A percentile compares a stretch with the other conserved stretches of the same genome.
These are phyloP conservation scores for Holocentrus rufus DNA, from an alignment of 2,797 vertebrate species.

Conservation along the genomic window DNA sequence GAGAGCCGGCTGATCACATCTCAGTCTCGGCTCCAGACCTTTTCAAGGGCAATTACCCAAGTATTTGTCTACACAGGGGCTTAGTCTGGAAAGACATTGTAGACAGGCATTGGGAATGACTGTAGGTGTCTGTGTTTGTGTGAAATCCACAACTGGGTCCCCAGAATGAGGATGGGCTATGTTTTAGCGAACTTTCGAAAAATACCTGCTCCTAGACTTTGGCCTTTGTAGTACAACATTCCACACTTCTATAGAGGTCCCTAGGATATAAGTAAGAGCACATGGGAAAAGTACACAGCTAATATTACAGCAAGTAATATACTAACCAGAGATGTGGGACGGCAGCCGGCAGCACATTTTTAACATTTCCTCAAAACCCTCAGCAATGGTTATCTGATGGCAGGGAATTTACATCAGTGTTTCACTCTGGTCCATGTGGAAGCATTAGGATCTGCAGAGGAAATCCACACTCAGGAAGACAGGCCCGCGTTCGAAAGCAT, in stretches of 20 bases:
- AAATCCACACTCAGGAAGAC: constrained; percentile 69
- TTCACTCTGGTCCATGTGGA: constrained; percentile 66
- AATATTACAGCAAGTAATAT: constrained; percentile 65
- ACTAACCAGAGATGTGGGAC: constrained; percentile 63
- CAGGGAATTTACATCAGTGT: constrained; percentile 63
- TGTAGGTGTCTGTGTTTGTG: constrained; percentile 32
- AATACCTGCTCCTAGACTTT: constrained; percentile 32
- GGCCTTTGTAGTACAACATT: constrained; percentile 50
- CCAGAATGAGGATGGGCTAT: constrained; percentile 15
- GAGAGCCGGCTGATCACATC: neutral
- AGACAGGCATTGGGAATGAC: constrained; percentile 16
- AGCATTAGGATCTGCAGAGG: constrained; percentile 64
- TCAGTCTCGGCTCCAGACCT: constrained; percentile 21
- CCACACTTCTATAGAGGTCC: constrained; percentile 38
- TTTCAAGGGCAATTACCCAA: constrained; percentile 53
- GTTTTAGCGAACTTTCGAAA: constrained; percentile 36
- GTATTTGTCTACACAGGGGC: constrained; percentile 49
- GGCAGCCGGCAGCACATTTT: constrained; percentile 68
- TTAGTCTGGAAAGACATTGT: constrained; percentile 30
- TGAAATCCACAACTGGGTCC: constrained; percentile 34
- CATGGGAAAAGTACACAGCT: constrained; percentile 51
- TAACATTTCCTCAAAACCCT: constrained; percentile 76
- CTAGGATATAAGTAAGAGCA: constrained; percentile 50
- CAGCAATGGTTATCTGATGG: constrained; percentile 71
- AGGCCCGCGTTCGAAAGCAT: constrained; percentile 57